Percentiles rank a stretch among this genome's conserved stretches.
These are phyloP conservation scores for Ageneiosus marmoratus DNA, from an alignment of 2,113 vertebrate genomes.

Conservation along the genomic window DNA sequence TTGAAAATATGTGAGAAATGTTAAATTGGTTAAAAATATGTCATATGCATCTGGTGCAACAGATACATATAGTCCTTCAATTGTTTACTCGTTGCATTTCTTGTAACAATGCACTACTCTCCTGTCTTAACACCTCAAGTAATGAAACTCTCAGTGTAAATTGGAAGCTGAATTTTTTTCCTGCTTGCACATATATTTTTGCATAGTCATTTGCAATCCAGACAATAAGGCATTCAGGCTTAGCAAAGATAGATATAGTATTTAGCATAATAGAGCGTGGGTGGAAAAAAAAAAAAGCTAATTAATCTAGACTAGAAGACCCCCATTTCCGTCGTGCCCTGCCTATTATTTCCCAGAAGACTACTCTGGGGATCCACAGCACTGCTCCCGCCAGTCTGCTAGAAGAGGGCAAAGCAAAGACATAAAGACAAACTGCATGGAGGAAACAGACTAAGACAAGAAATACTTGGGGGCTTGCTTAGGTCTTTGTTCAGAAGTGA, in stretches of 20 bases:
- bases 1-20: background rate
- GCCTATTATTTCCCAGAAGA: conserved; percentile 62
- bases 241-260: conserved; percentile 63
- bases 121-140: background rate
- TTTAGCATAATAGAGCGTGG: conserved; percentile 57
- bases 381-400: conserved; percentile 19
- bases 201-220: conserved; percentile 61
- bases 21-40: background rate
- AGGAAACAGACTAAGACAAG: background rate
- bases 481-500: background rate
- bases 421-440: background rate
- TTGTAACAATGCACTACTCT: background rate
- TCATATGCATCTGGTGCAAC: background rate
- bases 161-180: conserved; percentile 9
- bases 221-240: conserved; percentile 64
- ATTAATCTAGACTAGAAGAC: conserved; percentile 71
- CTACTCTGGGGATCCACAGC: conserved; percentile 59
- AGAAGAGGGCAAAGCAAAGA: background rate
- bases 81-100: background rate
- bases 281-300: conserved; percentile 63
- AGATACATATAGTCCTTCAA: background rate
- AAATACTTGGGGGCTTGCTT: background rate
- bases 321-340: conserved; percentile 58
- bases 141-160: background rate
- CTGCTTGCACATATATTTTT: conserved; percentile 35